A percentile compares a stretch with the other conserved stretches of the same genome.
These are phyloP conservation scores for Oxygymnocypris stewartii DNA, from an alignment of 2,113 vertebrate genomes.

Conservation along the genomic window DNA sequence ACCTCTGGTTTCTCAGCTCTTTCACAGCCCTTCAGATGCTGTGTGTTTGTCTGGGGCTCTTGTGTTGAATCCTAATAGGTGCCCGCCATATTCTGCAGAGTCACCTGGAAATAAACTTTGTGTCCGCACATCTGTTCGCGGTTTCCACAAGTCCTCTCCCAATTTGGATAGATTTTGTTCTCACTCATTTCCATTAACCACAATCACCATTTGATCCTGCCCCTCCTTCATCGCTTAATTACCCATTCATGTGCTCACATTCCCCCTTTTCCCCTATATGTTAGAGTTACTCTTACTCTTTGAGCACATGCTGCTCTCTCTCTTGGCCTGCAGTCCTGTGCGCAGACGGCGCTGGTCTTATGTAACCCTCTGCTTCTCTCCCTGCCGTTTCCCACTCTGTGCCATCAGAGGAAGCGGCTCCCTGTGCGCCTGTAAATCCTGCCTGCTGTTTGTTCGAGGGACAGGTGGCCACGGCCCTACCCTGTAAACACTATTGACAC, in stretches of 20 bases:
- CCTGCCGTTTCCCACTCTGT: slow-evolving; percentile 26
- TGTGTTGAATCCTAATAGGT: slow-evolving; percentile 73
- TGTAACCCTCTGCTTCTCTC: slow-evolving; percentile 45
- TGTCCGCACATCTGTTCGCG: slow-evolving; percentile 4
- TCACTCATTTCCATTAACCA: neutral
- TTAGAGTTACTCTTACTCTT: neutral
- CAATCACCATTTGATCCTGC: neutral
- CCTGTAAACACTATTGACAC: slow-evolving; percentile 75
- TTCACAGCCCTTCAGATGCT: slow-evolving; percentile 43
- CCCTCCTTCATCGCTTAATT: neutral
- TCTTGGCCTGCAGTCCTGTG: slow-evolving; percentile 53
- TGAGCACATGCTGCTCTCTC: slow-evolving; percentile 21
- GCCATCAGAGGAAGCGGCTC: slow-evolving; percentile 42
- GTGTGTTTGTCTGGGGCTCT: slow-evolving; percentile 63
- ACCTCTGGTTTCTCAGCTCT: slow-evolving; percentile 17
- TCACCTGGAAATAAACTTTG: slow-evolving; percentile 72
- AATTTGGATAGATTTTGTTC: neutral
- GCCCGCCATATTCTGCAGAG: slow-evolving; percentile 64
- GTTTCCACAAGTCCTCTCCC: neutral
- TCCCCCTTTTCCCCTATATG: neutral
- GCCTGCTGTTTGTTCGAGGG: slow-evolving; percentile 67
- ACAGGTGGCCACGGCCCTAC: slow-evolving; percentile 75
- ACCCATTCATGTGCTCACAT: neutral
- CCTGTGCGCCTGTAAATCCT: slow-evolving; percentile 47
- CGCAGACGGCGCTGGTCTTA: slow-evolving; percentile 57